Evolutionary conservation across 2,888 invertebrate genomes (phyloP).

Genomic region (Drosophila koepferae): DNA sequence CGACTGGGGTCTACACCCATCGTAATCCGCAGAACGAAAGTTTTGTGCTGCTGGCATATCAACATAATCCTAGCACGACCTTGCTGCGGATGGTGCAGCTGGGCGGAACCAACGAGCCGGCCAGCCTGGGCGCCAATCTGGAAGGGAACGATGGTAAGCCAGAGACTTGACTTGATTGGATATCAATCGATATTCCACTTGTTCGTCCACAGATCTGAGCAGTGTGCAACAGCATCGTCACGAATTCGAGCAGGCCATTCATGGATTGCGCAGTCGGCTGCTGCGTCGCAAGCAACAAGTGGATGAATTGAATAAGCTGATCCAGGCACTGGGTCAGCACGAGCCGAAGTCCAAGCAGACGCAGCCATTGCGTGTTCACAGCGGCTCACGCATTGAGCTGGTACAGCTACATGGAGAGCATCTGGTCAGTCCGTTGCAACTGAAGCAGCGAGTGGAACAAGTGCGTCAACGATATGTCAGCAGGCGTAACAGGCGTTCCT

Average conservation of each 20-base stretch:
- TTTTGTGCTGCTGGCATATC: constrained; percentile 72
- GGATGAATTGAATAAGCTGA: constrained; percentile 63
- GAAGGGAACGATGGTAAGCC: constrained; percentile 56
- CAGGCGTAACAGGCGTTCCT: constrained; percentile 56
- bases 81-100: constrained; percentile 79
- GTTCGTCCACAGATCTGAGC: constrained; percentile 52
- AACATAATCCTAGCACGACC: constrained; percentile 34
- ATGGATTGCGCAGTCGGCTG: constrained; percentile 68
- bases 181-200: neutral
- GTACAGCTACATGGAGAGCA: constrained; percentile 56
- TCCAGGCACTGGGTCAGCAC: constrained; percentile 11
- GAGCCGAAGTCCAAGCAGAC: constrained; percentile 14
- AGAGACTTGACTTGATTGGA: neutral
- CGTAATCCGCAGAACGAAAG: constrained; percentile 65
- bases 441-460: constrained; percentile 59
- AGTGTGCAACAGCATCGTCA: constrained; percentile 74
- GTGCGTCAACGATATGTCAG: constrained; percentile 47
- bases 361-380: constrained; percentile 42
- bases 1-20: constrained; percentile 65
- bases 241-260: constrained; percentile 73
- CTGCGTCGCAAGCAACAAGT: constrained; percentile 68
- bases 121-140: constrained; percentile 25
- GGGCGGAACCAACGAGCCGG: constrained; percentile 33
- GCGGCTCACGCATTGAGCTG: constrained; percentile 54
- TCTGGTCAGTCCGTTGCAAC: constrained; percentile 73